phyloP scores from a whole-genome alignment of 2,113 vertebrate genomes.

The Cinclus mexicanus region DNA sequence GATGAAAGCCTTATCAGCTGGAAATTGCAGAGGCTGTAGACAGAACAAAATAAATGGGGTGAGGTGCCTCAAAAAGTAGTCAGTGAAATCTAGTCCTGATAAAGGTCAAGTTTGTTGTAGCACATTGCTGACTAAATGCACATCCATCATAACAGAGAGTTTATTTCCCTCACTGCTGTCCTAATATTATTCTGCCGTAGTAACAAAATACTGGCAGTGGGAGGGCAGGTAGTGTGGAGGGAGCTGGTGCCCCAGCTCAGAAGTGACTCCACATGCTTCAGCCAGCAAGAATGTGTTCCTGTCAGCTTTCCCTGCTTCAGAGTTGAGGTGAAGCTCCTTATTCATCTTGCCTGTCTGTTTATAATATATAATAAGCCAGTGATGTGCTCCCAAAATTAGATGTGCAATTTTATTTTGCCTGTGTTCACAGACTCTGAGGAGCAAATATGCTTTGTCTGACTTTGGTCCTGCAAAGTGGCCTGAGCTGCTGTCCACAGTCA shows the following conservation, averaged over 20 bases:
- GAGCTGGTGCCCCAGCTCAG: background rate
- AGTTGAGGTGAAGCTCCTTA: background rate
- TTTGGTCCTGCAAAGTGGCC: background rate
- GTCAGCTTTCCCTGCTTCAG: background rate
- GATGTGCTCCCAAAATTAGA: background rate
- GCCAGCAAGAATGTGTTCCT: background rate
- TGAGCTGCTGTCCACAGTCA: background rate
- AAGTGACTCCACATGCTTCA: background rate
- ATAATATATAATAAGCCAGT: background rate
- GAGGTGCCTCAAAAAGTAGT: background rate
- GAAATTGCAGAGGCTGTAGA: background rate
- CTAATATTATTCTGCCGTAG: background rate
- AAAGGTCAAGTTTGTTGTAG: conserved; percentile 5
- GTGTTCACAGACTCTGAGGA: background rate
- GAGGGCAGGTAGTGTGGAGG: background rate
- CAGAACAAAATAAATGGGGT: background rate
- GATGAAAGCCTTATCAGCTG: background rate
- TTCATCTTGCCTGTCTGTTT: background rate
- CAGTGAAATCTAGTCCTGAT: background rate
- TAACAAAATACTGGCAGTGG: background rate
- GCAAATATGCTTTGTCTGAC: background rate
- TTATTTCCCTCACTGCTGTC: background rate
- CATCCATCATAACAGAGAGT: background rate
- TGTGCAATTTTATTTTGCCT: background rate
- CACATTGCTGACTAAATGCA: background rate